Evolutionary conservation across 64 coral and sea anemone species (phyloP), one percentile per base, ranked within the genome.

Genomic region (Astreopora myriophthalma): DNA sequence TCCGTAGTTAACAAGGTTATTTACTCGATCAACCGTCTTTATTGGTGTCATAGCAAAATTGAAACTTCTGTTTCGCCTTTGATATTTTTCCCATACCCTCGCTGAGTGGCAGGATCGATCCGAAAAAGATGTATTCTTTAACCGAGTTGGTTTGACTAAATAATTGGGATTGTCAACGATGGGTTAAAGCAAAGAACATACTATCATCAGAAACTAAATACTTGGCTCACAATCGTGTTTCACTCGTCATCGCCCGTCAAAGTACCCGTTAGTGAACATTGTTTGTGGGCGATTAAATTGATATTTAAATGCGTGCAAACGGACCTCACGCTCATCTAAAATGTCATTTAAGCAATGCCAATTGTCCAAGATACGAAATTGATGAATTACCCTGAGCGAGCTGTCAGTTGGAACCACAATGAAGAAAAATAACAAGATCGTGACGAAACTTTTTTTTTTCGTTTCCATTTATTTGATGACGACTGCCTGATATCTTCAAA

Each of bases 271-370:
- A 30, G 79, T 65, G 34, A 25, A 83, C 79, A 83, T n/a, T 64
- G 79, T 83, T 83, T 80, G 51, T 60, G 76, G 76, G 48, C 48
- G 29, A 60, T 80, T 83, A 83, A 83, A 83, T 83, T 83, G 79
- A 83, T 63, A 83, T 83, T 83, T 83, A 83, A 83, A 83, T 83
- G 79, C 79, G 32, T 65, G 79, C 55, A 83, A 83, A 83, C 79
- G 79, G 23, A 83, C 17, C 57, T 55, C 55, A 6, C 32, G 79
- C 79, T 83, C 61, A 37, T 55, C 51, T 83, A 38, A 83, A 83
- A 64, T 61, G 58, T 61, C 79, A 83, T 65, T 83, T 64, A 83
- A 65, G 79, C 79, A 83, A 64, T 83, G 51, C 55, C 57, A 65
- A 83, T 83, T 83, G 79, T 83, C 79, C 32, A 34, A 58, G 52